Percentiles rank a stretch among this genome's conserved stretches.
Conservation (phyloP, 1,140 invertebrate genomes). For the Ceratina calcarata region DNA sequence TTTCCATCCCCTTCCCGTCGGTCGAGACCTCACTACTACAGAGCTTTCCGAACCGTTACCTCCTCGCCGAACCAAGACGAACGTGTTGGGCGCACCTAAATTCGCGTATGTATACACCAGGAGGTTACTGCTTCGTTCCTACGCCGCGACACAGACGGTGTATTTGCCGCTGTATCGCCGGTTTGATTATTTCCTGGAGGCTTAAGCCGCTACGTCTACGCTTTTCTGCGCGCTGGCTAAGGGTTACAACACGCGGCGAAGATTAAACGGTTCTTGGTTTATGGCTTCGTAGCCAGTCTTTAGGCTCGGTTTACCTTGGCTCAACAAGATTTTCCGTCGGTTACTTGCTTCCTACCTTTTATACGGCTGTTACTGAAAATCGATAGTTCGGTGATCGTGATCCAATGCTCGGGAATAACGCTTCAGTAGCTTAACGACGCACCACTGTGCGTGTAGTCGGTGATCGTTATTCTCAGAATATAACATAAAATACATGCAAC, state of each 20-base stretch:
- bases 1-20: constrained; percentile 13
- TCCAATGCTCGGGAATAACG: not conserved
- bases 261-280: constrained; percentile 54
- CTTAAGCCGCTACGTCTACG: constrained; percentile 49
- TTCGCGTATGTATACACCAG: constrained; percentile 22
- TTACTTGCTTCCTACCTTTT: constrained; percentile 28
- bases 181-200: constrained; percentile 65
- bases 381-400: constrained; percentile 28
- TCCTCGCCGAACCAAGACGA: constrained; percentile 45
- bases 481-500: not conserved
- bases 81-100: constrained; percentile 30
- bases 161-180: constrained; percentile 46
- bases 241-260: constrained; percentile 39
- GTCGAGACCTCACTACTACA: constrained; percentile 38
- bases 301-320: constrained; percentile 40
- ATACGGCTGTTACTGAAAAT: constrained; percentile 38
- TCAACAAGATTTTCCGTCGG: constrained; percentile 37
- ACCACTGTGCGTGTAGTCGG: not conserved
- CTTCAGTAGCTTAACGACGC: too few relatives aligned
- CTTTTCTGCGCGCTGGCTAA: constrained; percentile 3
- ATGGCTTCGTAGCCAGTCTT: constrained; percentile 23
- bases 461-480: not conserved
- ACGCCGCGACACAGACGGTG: not conserved
- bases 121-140: not conserved
- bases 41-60: constrained; percentile 48